Evolutionary conservation across 2,797 vertebrate genomes (phyloP), one percentile per base, ranked within the genome.

Genomic region (Sylvilagus floridanus): DNA sequence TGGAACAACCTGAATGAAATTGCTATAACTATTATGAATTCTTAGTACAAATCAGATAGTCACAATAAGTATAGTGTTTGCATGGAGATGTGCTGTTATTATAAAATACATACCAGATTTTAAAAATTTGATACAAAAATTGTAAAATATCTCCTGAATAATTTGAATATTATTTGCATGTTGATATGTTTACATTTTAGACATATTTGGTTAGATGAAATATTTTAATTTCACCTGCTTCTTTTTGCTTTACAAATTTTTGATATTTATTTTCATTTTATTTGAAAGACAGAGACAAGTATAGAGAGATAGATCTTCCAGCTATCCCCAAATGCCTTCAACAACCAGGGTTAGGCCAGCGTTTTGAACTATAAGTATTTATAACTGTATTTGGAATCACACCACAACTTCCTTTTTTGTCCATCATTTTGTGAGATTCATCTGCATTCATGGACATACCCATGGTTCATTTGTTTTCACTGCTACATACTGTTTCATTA

Each of bases 181-280:
- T 42, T 83, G 12, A 82, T 77, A 62, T 88, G 47, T 30, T 94
- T 84, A 57, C 13, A n/a, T 52, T 90, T 96, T 91, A 89, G 30
- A 57, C 75, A 65, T 68, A 57, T 30, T 88, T 37, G 62, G 10
- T 47, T 86, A 65, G 77, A 78, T 84, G 50, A 86, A 87, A 35
- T 88, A 66, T 32, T 69, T 76, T 86, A n/a, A 73, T 82, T 81
- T 84, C 28, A 81, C 32, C 35, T 62, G 4, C 71, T 78, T 79
- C 60, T 57, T 57, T 17, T 57, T 57, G 54, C 54, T 57, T 57
- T 57, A 57, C 54, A 57, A 13, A 57, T 57, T 57, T 57, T 57
- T 57, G 17, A 3, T 57, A 57, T 14, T 57, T 57, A 57, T 57
- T 57, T 57, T 57, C 54, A 57, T 5, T 57, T 57, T 14, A 19